A percentile compares a stretch with the other conserved stretches of the same genome.
Evolutionary conservation across 2,888 invertebrate species (phyloP).

Genomic region (Tetheella fluctuosa): DNA sequence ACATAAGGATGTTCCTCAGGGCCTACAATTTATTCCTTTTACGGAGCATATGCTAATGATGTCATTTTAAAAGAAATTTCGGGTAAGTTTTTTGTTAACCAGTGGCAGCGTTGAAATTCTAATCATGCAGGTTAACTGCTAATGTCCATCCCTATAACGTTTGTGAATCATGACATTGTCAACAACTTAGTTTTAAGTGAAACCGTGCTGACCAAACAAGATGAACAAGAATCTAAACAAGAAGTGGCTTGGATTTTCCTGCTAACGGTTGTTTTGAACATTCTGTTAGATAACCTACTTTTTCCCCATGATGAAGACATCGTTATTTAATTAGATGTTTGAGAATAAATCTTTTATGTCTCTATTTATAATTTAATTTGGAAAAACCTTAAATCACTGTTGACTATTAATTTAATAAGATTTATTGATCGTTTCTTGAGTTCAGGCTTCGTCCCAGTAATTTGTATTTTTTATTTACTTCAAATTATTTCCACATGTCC

Average conservation of each 20-base stretch:
- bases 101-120: background rate
- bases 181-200: background rate
- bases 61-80: too few relatives aligned
- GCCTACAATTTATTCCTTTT: too few relatives aligned
- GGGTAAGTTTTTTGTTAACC: background rate
- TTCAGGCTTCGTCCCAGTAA: too few relatives aligned
- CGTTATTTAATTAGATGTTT: background rate
- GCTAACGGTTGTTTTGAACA: background rate
- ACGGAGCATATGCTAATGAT: too few relatives aligned
- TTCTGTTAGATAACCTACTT: conserved; percentile 3
- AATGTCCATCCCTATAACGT: background rate
- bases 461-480: too few relatives aligned
- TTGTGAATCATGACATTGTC: background rate
- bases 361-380: background rate
- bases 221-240: background rate
- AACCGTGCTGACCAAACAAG: background rate
- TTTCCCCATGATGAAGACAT: background rate
- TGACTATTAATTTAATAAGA: too few relatives aligned
- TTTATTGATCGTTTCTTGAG: too few relatives aligned
- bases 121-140: background rate
- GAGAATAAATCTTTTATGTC: background rate
- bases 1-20: too few relatives aligned
- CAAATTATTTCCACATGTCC: too few relatives aligned
- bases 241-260: background rate
- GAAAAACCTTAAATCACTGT: background rate